Conservation (phyloP, 2,797 vertebrate species). For the Florisuga fusca region DNA sequence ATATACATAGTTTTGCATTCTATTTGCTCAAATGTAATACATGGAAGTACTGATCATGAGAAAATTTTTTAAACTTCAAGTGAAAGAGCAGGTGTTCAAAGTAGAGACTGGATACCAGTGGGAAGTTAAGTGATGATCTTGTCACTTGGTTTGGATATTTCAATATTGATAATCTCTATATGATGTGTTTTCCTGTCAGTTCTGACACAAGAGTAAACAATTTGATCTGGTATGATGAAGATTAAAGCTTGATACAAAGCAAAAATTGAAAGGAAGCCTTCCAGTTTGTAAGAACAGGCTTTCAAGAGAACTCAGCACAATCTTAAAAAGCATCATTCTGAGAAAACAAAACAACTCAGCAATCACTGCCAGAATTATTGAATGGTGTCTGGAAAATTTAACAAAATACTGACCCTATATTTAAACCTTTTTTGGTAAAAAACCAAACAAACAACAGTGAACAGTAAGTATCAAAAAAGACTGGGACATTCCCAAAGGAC, state of each 20-base stretch:
- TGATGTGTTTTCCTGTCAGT: background rate
- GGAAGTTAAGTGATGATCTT: background rate
- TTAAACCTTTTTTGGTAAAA: background rate
- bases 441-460: background rate
- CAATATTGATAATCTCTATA: background rate
- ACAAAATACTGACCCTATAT: background rate
- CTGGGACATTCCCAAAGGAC: background rate
- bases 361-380: slow-evolving; percentile 21
- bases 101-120: background rate
- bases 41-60: background rate
- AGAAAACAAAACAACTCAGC: background rate
- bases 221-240: background rate
- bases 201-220: background rate
- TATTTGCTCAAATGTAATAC: background rate
- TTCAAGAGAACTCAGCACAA: background rate
- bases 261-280: background rate
- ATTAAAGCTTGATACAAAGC: background rate
- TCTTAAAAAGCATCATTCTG: background rate
- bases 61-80: background rate
- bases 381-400: slow-evolving; percentile 40
- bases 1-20: background rate
- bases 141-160: background rate
- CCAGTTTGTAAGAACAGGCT: background rate
- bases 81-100: background rate
- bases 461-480: background rate